Evolutionary conservation across 2,113 vertebrate genomes (phyloP).

Genomic region (Grantiella picta): DNA sequence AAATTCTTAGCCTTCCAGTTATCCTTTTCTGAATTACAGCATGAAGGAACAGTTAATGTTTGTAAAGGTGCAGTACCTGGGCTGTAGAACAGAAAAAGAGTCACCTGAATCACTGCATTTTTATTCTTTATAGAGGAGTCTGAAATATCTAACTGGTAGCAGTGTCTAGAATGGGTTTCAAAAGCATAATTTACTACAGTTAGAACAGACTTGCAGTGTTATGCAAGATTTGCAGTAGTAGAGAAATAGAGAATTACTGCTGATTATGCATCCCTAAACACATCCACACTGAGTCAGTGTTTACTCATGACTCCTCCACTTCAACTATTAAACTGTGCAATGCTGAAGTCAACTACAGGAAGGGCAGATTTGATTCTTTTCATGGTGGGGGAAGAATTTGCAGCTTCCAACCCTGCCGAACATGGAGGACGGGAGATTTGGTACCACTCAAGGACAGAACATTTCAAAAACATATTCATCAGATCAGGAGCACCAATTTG

Average conservation of each 20-base stretch:
- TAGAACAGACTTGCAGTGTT: not conserved
- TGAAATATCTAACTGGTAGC: not conserved
- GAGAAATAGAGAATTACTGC: conserved; percentile 16
- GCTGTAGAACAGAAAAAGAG: not conserved
- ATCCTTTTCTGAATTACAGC: not conserved
- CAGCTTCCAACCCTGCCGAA: not conserved
- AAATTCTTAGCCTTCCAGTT: not conserved
- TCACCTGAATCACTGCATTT: not conserved
- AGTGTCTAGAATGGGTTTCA: not conserved
- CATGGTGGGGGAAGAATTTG: not conserved
- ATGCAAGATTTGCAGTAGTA: conserved; percentile 5
- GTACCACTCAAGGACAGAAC: not conserved
- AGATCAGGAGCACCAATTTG: not conserved
- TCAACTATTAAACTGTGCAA: not conserved
- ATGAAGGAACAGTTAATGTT: not conserved
- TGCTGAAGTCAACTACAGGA: not conserved
- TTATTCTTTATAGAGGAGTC: not conserved
- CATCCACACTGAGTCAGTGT: conserved; percentile 23
- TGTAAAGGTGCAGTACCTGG: not conserved
- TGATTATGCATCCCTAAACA: conserved; percentile 21
- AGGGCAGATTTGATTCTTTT: not conserved
- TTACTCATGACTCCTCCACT: conserved; percentile 27
- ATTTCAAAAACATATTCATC: not conserved
- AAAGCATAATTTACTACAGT: not conserved
- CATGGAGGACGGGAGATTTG: not conserved